Conservation (phyloP, 2,113 vertebrate genomes). For the Neoarius graeffei region DNA sequence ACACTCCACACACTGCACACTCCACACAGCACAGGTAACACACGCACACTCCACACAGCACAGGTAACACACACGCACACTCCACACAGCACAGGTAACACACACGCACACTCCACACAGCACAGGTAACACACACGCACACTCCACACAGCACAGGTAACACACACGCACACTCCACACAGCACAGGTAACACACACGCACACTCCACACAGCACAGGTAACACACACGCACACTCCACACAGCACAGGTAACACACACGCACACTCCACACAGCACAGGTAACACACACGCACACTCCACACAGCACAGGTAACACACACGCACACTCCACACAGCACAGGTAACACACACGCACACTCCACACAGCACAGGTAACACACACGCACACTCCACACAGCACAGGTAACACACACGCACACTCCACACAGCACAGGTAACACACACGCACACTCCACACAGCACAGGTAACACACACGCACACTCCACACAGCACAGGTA, state of each 20-base stretch:
- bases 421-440: too few species aligned
- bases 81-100: too few species aligned
- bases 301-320: slow-evolving; percentile 64
- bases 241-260: neutral
- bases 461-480: slow-evolving; percentile 70
- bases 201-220: neutral
- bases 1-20: neutral
- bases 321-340: slow-evolving; percentile 77
- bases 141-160: too few species aligned
- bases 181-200: slow-evolving; percentile 72
- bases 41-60: slow-evolving; percentile 73
- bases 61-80: slow-evolving; percentile 58
- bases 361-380: too few species aligned
- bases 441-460: slow-evolving; percentile 77
- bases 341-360: slow-evolving; percentile 53
- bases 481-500: neutral
- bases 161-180: slow-evolving; percentile 76
- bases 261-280: neutral
- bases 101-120: neutral
- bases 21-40: slow-evolving; percentile 68
- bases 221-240: neutral
- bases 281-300: slow-evolving; percentile 71
- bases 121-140: too few species aligned
- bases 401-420: too few species aligned
- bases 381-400: neutral